Percentiles rank a stretch among this genome's conserved stretches.
Evolutionary conservation across 2,888 invertebrate genomes (phyloP).

Genomic region (Amphiduros pacificus): DNA sequence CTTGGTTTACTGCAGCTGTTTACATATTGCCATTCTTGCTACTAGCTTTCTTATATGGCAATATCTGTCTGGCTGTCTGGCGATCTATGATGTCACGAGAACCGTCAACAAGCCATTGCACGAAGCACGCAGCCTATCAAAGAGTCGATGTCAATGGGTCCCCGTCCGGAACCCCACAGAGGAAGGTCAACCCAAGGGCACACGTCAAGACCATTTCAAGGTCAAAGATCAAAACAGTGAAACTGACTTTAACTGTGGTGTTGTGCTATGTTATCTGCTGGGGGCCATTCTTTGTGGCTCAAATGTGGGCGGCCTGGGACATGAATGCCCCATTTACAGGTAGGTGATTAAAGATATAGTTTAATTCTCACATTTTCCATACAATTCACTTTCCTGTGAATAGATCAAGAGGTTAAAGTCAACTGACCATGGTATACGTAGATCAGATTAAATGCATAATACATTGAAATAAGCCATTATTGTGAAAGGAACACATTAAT

Average conservation of each 20-base stretch:
- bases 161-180: no score
- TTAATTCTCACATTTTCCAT: no score
- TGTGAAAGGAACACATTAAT: no score
- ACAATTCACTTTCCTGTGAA: no score
- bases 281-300: conserved; percentile 70
- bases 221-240: conserved; percentile 62
- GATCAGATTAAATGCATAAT: no score
- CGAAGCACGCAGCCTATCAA: no score
- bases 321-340: conserved; percentile 32
- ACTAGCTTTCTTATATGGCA: conserved; percentile 55
- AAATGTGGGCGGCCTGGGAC: conserved; percentile 64
- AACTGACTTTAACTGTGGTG: conserved; percentile 62
- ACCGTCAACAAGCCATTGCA: background rate
- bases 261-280: conserved; percentile 71
- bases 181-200: conserved; percentile 46
- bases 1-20: conserved; percentile 56
- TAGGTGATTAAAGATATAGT: no score
- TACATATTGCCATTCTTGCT: conserved; percentile 59
- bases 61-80: conserved; percentile 55
- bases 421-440: no score
- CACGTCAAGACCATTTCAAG: conserved; percentile 57
- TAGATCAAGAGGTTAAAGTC: no score
- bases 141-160: no score
- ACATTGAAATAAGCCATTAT: no score
- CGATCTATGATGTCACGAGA: conserved; percentile 29